phyloP scores from a whole-genome alignment of 2,113 vertebrate species.

The Sylvilagus bachmani region DNA sequence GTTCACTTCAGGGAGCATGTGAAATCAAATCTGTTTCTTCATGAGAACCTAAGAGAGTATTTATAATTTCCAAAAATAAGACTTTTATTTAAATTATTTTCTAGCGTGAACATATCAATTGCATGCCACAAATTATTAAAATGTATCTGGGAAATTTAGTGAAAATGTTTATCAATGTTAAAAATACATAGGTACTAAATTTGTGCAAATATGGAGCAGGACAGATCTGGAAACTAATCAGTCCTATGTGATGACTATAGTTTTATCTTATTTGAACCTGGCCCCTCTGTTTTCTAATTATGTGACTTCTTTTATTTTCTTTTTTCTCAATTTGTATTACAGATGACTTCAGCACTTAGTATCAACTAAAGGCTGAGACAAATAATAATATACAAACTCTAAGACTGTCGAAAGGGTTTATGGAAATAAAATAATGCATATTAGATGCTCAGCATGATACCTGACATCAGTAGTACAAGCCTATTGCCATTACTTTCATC shows the following conservation, averaged over 20 bases:
- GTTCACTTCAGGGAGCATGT: background rate
- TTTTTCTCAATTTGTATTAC: background rate
- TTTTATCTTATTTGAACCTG: background rate
- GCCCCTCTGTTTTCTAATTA: background rate
- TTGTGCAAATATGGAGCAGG: background rate
- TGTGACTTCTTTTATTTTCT: background rate
- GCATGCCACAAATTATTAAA: background rate
- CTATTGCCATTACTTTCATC: slow-evolving; percentile 18
- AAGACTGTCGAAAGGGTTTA: background rate
- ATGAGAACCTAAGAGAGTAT: background rate
- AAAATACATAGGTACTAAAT: background rate
- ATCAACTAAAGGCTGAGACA: background rate
- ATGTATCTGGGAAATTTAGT: background rate
- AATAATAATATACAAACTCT: background rate
- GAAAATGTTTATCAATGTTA: background rate
- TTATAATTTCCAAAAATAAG: background rate
- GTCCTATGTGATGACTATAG: background rate
- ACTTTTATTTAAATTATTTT: background rate
- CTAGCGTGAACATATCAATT: background rate
- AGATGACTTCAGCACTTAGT: background rate
- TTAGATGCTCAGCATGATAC: background rate
- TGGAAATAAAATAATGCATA: background rate
- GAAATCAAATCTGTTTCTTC: slow-evolving; percentile 11
- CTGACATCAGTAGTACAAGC: background rate
- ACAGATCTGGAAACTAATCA: background rate